These are phyloP conservation scores for Sceloporus tristichus DNA, from an alignment of 2,113 vertebrate genomes.

Conservation along the genomic window DNA sequence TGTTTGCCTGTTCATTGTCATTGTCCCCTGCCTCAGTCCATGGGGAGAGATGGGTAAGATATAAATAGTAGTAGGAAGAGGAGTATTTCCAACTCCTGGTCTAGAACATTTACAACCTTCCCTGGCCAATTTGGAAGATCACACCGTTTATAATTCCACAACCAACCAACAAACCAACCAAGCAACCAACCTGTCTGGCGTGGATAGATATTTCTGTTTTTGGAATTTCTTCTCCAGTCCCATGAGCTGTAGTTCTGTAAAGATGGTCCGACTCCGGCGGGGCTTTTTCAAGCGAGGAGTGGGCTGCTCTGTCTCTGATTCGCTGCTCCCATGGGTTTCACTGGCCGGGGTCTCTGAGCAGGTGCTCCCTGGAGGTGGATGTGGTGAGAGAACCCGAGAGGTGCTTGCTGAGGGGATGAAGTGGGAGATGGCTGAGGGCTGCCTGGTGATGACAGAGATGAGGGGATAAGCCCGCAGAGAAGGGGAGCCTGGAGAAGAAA, in stretches of 20 bases:
- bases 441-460: conserved; percentile 92
- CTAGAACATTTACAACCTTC: background rate
- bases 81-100: too few relatives aligned
- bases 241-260: conserved; percentile 98
- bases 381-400: conserved; percentile 66
- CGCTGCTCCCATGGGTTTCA: conserved; percentile 89
- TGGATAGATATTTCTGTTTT: conserved; percentile 99
- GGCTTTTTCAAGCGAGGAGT: conserved; percentile 89
- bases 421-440: conserved; percentile 84
- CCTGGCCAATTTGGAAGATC: background rate
- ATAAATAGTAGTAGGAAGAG: too few relatives aligned
- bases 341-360: conserved; percentile 73
- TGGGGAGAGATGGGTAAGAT: too few relatives aligned
- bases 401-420: conserved; percentile 77
- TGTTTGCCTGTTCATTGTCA: too few relatives aligned
- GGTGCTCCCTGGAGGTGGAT: conserved; percentile 66
- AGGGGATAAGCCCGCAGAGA: conserved; percentile 90
- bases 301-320: conserved; percentile 91
- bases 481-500: conserved; percentile 82
- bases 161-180: conserved; percentile 83
- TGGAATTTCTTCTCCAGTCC: conserved; percentile 99
- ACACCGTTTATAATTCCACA: conserved; percentile 17
- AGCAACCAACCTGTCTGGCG: conserved; percentile 94
- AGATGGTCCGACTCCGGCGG: conserved; percentile 95
- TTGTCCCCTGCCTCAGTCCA: too few relatives aligned